phyloP scores from a whole-genome alignment of 2,113 vertebrate species.

The Hystrix brachyura region DNA sequence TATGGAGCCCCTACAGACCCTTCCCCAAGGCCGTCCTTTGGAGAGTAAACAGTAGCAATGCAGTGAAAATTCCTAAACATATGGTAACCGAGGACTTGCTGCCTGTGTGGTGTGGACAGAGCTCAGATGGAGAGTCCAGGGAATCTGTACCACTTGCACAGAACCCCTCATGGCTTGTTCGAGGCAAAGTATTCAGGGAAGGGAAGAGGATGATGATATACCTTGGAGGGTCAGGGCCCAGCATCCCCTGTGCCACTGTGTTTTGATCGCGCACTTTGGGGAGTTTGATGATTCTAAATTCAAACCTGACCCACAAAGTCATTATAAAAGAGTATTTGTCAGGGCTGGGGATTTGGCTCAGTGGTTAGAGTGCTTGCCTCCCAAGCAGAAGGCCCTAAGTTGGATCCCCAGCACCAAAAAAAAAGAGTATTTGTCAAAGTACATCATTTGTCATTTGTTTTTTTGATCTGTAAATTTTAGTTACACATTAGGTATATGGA shows the following conservation, averaged over 20 bases:
- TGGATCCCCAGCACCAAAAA: too few species aligned
- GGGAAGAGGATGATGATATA: background rate
- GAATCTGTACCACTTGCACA: background rate
- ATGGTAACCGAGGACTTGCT: background rate
- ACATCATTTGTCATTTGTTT: background rate
- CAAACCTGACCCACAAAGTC: background rate
- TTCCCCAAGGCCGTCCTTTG: background rate
- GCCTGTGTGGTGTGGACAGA: background rate
- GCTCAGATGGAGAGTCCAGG: background rate
- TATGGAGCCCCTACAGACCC: background rate
- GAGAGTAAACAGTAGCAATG: background rate
- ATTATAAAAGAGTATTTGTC: background rate
- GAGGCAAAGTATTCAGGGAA: background rate
- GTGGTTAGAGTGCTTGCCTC: too few species aligned
- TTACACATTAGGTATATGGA: background rate
- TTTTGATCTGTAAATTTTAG: background rate
- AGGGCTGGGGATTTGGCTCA: background rate
- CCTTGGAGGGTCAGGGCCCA: too few species aligned
- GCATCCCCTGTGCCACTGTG: background rate
- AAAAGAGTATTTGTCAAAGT: background rate
- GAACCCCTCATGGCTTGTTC: background rate
- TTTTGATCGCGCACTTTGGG: background rate
- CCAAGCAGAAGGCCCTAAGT: too few species aligned
- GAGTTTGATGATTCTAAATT: background rate
- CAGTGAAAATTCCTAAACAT: background rate